These are phyloP conservation scores for Dermochelys coriacea DNA, from an alignment of 2,797 vertebrate genomes.

Conservation along the genomic window DNA sequence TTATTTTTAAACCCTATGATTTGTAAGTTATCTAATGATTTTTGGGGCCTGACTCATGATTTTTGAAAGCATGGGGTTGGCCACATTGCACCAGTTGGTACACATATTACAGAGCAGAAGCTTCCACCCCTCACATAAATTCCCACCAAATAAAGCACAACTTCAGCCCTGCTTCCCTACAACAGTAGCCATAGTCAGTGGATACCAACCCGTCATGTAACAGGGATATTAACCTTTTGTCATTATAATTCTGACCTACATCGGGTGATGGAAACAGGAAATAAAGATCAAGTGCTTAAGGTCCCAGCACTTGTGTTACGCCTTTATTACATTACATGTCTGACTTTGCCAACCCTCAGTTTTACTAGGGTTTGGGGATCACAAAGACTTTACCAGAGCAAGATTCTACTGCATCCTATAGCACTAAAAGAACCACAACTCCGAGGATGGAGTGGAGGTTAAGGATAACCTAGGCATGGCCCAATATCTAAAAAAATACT, in stretches of 20 bases:
- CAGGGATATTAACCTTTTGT: too few species aligned
- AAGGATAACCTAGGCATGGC: too few species aligned
- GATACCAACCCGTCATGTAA: too few species aligned
- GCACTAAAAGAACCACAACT: neutral
- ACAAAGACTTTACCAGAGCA: neutral
- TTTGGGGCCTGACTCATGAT: neutral
- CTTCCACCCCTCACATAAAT: neutral
- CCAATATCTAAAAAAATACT: too few species aligned
- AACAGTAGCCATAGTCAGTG: too few species aligned
- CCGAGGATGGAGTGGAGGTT: too few species aligned
- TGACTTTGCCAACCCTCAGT: neutral
- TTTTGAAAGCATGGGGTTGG: neutral
- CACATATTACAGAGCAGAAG: neutral
- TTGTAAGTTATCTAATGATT: neutral
- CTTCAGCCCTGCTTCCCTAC: neutral
- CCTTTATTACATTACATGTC: neutral
- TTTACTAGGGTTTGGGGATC: neutral
- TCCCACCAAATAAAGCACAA: neutral
- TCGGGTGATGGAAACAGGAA: neutral
- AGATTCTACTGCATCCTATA: neutral
- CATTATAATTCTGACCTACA: neutral
- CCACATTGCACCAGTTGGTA: neutral
- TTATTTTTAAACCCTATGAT: neutral
- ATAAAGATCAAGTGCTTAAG: neutral
- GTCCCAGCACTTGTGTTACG: neutral